Evolutionary conservation across 2,113 vertebrate species (phyloP), one percentile per base, ranked within the genome.

Genomic region (Deroptyus accipitrinus): DNA sequence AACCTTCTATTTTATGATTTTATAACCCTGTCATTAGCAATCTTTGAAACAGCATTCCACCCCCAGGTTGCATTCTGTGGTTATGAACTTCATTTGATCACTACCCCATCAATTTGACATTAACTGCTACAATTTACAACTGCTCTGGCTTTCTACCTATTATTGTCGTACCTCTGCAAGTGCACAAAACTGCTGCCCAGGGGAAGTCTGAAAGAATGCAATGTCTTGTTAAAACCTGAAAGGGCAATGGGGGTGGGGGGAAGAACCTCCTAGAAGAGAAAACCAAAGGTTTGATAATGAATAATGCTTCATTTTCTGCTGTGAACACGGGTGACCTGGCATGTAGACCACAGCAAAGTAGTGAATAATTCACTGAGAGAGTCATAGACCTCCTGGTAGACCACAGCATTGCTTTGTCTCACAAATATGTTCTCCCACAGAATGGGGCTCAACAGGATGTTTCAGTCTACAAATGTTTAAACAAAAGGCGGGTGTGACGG

Each of bases 151-250:
- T 96, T 97, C 92, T 86, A 86, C 89, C 94, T 97, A 88, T 95
- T 97, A 94, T 92, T 92, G 94, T 92, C 5, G 14, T 96, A 97
- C 96, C 74, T 97, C 95, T 90, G 69, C 83, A 83, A 95, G 92
- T 90, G 75, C 73, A 96, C 94, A 90, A 96, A 96, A 62, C 94
- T 92, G 97, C 97, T 97, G 97, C 98, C 98, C 97, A 98, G 96
- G 98, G 98, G 97, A 97, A 97, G 97, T 94, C 97, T 95, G 96
- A 97, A 98, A 98, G 97, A 98, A 98, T 98, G 97, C 92, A 77
- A 92, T 90, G 97, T 98, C 98, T 98, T 98, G 98, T 98, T 97
- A 98, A 98, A 98, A 98, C 97, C 97, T 98, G 98, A 98, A 97
- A 97, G 94, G 93, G 96, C 96, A 97, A 87, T 33, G 86, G 76